Conservation (phyloP, 2,113 vertebrate genomes). For the Charina bottae region DNA sequence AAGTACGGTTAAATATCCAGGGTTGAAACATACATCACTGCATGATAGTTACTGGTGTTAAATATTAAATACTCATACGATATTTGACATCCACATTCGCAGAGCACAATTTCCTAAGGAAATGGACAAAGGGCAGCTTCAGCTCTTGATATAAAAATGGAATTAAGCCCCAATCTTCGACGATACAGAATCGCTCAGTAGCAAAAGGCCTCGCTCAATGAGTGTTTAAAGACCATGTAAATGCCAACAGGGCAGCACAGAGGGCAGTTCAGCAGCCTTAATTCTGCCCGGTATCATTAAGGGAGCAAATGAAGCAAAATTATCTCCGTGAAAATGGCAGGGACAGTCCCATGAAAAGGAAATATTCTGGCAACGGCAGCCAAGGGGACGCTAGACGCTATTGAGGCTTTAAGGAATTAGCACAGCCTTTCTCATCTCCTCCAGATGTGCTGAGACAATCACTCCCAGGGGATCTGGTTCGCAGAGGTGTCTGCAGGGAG, state of each 20-base stretch:
- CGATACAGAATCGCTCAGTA: no score
- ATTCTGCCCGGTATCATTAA: background rate
- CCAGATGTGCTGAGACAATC: no score
- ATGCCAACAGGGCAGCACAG: background rate
- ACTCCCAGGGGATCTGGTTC: no score
- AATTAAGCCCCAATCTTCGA: background rate
- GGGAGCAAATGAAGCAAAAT: background rate
- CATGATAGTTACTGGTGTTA: background rate
- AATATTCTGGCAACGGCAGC: background rate
- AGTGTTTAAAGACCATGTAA: background rate
- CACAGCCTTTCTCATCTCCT: background rate
- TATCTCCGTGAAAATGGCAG: background rate
- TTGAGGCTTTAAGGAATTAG: background rate
- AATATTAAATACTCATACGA: background rate
- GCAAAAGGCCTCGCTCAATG: background rate
- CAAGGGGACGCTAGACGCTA: background rate
- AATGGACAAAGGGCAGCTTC: fast-evolving
- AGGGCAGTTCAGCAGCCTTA: background rate
- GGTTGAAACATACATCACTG: background rate
- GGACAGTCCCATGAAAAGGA: no score
- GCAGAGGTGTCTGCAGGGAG: background rate
- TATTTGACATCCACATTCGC: background rate
- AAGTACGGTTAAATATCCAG: background rate
- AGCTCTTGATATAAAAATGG: background rate
- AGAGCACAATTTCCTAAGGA: background rate